Evolutionary conservation across 2,113 vertebrate species (phyloP), one percentile per base, ranked within the genome.

Genomic region (Rhinoderma darwinii): DNA sequence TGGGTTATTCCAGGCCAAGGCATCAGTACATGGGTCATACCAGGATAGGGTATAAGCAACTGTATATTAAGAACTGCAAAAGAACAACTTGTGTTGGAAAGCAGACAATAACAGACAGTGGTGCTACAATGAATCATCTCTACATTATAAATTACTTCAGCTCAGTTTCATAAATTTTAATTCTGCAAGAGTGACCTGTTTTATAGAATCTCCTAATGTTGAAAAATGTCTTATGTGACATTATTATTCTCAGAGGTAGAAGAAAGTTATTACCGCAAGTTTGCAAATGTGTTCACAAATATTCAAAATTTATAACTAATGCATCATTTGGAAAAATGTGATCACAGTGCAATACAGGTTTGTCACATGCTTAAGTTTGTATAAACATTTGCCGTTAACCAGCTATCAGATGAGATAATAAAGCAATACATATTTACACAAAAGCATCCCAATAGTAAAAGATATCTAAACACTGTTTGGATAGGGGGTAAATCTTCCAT

Each of bases 181-280:
- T 41, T 72, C 68, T 72, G 68, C 35, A 72, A 72, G 68, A 37
- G 37, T 72, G 68, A 72, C 68, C 68, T 72, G 68, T 32, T 72
- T 72, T 72, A 39, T 72, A 72, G 68, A 72, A 72, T 72, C 8
- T 39, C 68, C 68, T 39, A 72, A 72, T 72, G 68, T 72, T 41
- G 68, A 72, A 72, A 72, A 72, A 72, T 72, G 68, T 72, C 37
- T 39, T 72, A 72, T 72, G 68, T 72, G 68, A 72, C 68, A 72
- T 72, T 41, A 70, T 37, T 70, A 72, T 72, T 72, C 37, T 41
- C 68, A 41, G 68, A 72, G 68, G 68, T 72, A 72, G 68, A 35
- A 70, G 27, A 70, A 72, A 72, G 68, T 41, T 41, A 72, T 39
- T 41, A 41, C 68, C 20, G 10, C 10, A 72, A 72, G 68, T 72